Base-by-base conservation (phyloP, 2,888 invertebrate species). In the Nephrotoma guestfalica region DNA sequence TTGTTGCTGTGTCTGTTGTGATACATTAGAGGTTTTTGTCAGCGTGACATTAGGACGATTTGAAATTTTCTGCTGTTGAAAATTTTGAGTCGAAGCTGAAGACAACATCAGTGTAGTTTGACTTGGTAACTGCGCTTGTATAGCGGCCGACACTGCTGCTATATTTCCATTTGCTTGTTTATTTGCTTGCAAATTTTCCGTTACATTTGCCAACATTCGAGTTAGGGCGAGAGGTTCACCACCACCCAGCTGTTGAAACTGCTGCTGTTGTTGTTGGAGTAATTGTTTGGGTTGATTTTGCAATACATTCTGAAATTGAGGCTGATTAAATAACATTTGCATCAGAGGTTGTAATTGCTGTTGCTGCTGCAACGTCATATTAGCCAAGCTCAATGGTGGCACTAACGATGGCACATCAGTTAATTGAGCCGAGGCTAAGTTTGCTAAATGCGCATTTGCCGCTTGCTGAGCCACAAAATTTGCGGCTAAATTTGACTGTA, bases 151-250 rank as follows among this genome's bases (percentile, higher is more conserved):
- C 6, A 85, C 13, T 9, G 88, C 87, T 4, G 88, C 87, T 9
- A 89, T 88, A 87, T 88, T 89, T 0, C 90, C 90, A 88, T 90
- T 90, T 0, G 90, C 89, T 84, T 89, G 90, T 86, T 90, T 90
- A 85, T 90, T 89, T 57, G 89, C 89, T 71, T 89, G 89, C 45
- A 89, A 89, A 43, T 89, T 89, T 5, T 90, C 89, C 42, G 88
- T 92, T 88, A 89, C 90, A 4, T 71, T 71, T 30, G 71, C 30
- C 18, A 71, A 71, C 89, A 89, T 89, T 1, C 90, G 89, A 0
- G 90, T 90, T 15, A 90, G 87, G 0, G 90, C 90, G 11, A 90
- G 87, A 0, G 90, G 90, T 83, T 90, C 90, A 89, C 86, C 86
- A 88, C 88, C 86, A 89, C 89, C 41, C 18, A 45, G 41, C 91